Conservation (phyloP, 2,113 vertebrate species). For the Oryctolagus cuniculus region DNA sequence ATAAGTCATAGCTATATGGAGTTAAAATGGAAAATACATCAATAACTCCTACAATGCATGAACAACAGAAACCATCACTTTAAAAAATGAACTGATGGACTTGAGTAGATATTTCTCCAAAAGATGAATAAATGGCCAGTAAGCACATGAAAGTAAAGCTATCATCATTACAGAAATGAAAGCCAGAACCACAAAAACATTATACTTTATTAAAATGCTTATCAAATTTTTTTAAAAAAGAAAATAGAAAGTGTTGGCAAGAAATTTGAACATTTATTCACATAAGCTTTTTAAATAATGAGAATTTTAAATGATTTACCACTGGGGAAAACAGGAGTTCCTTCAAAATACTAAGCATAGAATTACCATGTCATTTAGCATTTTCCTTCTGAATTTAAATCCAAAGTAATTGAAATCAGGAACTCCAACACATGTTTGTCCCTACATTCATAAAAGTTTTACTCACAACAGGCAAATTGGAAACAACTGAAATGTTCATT, state of each 20-base stretch:
- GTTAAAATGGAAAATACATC: not conserved
- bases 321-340: not conserved
- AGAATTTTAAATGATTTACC: not conserved
- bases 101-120: not conserved
- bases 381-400: not conserved
- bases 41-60: not conserved
- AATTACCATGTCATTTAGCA: not conserved
- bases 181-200: not conserved
- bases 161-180: not conserved
- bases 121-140: not conserved
- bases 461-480: not conserved
- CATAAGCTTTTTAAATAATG: not conserved
- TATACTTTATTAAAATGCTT: not conserved
- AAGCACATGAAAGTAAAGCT: not conserved
- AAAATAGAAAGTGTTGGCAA: not conserved
- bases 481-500: not conserved
- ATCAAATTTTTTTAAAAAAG: not conserved
- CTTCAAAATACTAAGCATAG: slow-evolving; percentile 15
- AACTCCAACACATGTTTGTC: not conserved
- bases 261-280: not conserved
- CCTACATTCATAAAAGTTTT: not conserved
- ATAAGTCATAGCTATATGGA: not conserved
- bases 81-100: not conserved
- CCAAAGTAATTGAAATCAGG: not conserved
- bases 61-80: not conserved